Conservation (phyloP, 2,888 invertebrate species). For the Itoplectis maculator region DNA sequence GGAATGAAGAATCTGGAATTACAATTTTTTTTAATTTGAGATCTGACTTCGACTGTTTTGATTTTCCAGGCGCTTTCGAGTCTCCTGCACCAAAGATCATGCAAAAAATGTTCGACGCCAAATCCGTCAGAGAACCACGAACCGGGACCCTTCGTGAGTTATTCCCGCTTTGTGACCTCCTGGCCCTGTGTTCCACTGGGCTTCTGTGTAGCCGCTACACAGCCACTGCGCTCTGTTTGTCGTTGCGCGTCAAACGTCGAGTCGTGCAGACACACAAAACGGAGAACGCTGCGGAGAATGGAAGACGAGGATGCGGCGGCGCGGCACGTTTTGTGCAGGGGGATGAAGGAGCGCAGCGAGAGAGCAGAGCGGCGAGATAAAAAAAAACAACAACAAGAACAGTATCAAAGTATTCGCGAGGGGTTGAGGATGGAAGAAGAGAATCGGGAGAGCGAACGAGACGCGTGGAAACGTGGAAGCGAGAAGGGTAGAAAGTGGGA, state of each 20-base stretch:
- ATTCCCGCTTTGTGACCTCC: conserved; percentile 41
- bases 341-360: conserved; percentile 60
- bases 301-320: conserved; percentile 46
- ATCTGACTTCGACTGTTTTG: no score
- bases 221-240: conserved; percentile 69
- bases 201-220: conserved; percentile 31
- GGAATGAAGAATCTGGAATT: not conserved
- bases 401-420: conserved; percentile 65
- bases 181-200: not conserved
- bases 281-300: conserved; percentile 47
- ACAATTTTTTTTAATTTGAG: no score
- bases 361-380: conserved; percentile 30
- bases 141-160: conserved; percentile 38
- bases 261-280: conserved; percentile 64
- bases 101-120: conserved; percentile 7
- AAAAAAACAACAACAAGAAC: no score
- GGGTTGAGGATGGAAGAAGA: conserved; percentile 70
- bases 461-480: conserved; percentile 52
- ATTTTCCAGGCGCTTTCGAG: no score
- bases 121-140: conserved; percentile 42
- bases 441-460: conserved; percentile 73
- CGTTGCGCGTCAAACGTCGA: conserved; percentile 66
- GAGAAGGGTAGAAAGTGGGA: no score
- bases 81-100: not conserved
- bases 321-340: conserved; percentile 58